A percentile compares a stretch with the other conserved stretches of the same genome.
These are phyloP conservation scores for Leucosticte australis DNA, from an alignment of 2,113 vertebrate genomes.

Conservation along the genomic window DNA sequence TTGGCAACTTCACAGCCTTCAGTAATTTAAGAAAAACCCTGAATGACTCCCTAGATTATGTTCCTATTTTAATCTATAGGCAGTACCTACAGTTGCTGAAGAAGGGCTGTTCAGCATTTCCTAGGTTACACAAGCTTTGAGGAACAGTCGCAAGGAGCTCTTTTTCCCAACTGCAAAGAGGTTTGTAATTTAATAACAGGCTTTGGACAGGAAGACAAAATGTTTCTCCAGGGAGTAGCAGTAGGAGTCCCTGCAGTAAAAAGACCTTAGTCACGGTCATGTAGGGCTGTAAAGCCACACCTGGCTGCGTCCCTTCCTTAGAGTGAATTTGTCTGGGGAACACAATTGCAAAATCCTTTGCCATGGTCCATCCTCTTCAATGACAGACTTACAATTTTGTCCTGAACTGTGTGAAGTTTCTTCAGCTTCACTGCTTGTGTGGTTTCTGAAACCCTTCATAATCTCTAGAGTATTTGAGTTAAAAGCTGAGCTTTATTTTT, in stretches of 20 bases:
- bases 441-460: not conserved
- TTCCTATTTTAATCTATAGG: constrained; percentile 1
- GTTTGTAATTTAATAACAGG: not conserved
- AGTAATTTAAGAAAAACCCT: constrained; percentile 16
- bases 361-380: not conserved
- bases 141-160: not conserved
- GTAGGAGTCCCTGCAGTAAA: not conserved
- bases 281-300: not conserved
- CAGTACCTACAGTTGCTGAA: not conserved
- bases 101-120: not conserved
- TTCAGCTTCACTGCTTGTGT: not conserved
- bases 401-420: not conserved
- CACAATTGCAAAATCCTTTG: not conserved
- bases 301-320: not conserved
- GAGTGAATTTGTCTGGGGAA: not conserved
- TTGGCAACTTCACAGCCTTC: constrained; percentile 17
- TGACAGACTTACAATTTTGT: not conserved
- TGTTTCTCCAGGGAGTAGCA: not conserved
- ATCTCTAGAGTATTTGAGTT: not conserved
- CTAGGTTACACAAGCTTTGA: not conserved
- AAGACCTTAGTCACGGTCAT: rapidly evolving
- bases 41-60: not conserved
- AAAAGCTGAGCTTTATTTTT: not conserved
- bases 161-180: not conserved
- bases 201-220: not conserved